These are phyloP conservation scores for Imbricaverruca yamaguchii DNA, from an alignment of 2,888 invertebrate species.

Conservation along the genomic window DNA sequence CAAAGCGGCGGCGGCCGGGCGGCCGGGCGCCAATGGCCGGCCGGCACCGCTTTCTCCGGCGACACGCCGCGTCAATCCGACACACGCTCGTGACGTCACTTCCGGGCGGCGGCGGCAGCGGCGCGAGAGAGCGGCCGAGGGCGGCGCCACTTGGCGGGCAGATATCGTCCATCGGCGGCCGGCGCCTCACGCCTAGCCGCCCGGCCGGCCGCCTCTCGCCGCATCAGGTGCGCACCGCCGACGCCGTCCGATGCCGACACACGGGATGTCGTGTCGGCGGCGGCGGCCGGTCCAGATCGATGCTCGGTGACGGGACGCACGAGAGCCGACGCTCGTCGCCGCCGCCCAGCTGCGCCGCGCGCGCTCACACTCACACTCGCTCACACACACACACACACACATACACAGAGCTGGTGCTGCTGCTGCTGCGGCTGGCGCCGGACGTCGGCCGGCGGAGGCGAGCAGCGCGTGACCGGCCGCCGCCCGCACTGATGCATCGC, in stretches of 20 bases:
- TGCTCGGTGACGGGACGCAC: too few species aligned
- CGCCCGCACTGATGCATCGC: neutral
- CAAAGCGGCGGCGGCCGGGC: neutral
- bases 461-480: neutral
- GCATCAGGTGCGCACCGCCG: too few species aligned
- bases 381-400: too few species aligned
- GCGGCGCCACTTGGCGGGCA: neutral
- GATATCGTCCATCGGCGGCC: neutral
- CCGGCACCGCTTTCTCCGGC: neutral
- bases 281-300: too few species aligned
- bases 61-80: neutral
- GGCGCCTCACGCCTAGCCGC: neutral
- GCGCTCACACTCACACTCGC: too few species aligned
- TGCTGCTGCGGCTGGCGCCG: too few species aligned
- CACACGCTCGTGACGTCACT: neutral
- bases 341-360: too few species aligned
- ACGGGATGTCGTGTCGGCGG: too few species aligned
- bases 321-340: too few species aligned
- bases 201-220: too few species aligned
- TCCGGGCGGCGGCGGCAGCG: neutral
- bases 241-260: too few species aligned
- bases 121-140: neutral
- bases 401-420: too few species aligned
- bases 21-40: neutral
- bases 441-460: neutral